Evolutionary conservation across 2,888 invertebrate species (phyloP), one percentile per base, ranked within the genome.

Genomic region (Trissoscelio sp.): DNA sequence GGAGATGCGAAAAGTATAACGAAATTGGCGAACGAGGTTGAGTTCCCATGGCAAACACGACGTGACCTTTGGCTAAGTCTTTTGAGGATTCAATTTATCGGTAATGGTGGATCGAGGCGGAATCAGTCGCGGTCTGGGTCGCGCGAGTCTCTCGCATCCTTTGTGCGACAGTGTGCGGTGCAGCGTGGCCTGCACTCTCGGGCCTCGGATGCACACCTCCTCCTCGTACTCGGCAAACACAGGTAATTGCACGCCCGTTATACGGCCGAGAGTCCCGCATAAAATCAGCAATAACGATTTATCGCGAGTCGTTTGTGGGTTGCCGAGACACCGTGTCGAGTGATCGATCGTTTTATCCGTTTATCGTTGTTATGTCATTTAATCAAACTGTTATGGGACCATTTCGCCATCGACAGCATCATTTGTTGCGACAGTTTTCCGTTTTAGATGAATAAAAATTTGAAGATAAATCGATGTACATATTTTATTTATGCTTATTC

Each of bases 251-350:
- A 70, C 75, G 53, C 74, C 81, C 81, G 81, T 81, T 81, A 81
- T 72, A 77, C 72, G 81, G n/a, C 64, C 80, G 64, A 64, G 79
- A 72, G 66, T 79, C 79, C 79, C 64, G 74, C 62, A 70, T 72
- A 74, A 75, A 70, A 80, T 82, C 79, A 72, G 70, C 79, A 66
- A 81, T 82, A 72, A 79, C 66, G 79, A 82, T 82, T 79, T 82
- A 82, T 79, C 62, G 70, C 58, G 55, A 79, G 66, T 66, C 74
- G 70, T 72, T 81, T 66, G 64, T 37, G 66, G 67, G 51, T 51
- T 66, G 66, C 73, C 67, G 75, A 75, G 75, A 75, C 70, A 62
- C 44, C 44, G 70, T 74, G 75, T 72, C 81, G 51, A 46, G 58
- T 70, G 72, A 75, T 81, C 69, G 81, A 81, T 75, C 81, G 75